A percentile compares a stretch with the other conserved stretches of the same genome.
Evolutionary conservation across 2,797 vertebrate species (phyloP).

Genomic region (Benthosema pterotum): DNA sequence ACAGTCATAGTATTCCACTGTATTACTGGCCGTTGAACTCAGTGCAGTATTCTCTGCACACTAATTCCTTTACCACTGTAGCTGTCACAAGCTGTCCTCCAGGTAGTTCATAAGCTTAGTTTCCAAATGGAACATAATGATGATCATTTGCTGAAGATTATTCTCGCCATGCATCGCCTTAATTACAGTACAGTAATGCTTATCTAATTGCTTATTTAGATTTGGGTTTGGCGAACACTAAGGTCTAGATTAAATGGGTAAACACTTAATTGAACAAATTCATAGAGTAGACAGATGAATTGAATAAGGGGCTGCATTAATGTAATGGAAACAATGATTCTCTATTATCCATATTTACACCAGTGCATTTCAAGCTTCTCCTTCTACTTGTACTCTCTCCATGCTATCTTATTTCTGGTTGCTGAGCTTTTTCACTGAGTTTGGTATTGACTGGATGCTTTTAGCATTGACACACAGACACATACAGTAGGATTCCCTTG

Average conservation of each 20-base stretch:
- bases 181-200: slow-evolving; percentile 60
- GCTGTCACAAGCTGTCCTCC: slow-evolving; percentile 57
- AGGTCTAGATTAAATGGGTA: slow-evolving; percentile 68
- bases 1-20: too few relatives aligned
- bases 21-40: slow-evolving; percentile 1
- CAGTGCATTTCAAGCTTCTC: neutral
- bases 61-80: slow-evolving; percentile 46
- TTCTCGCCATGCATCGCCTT: slow-evolving; percentile 65
- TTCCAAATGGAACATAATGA: slow-evolving; percentile 68
- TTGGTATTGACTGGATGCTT: slow-evolving; percentile 40
- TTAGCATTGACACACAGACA: slow-evolving; percentile 20
- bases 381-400: neutral
- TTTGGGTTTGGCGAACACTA: slow-evolving; percentile 62
- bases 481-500: neutral
- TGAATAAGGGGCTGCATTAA: slow-evolving; percentile 49
- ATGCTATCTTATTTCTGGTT: slow-evolving; percentile 27
- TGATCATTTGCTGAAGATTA: slow-evolving; percentile 73
- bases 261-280: slow-evolving; percentile 76
- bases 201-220: slow-evolving; percentile 74
- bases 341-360: slow-evolving; percentile 49
- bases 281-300: slow-evolving; percentile 58
- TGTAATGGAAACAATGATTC: slow-evolving; percentile 64
- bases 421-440: slow-evolving; percentile 7
- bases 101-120: slow-evolving; percentile 55
- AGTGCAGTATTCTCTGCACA: slow-evolving; percentile 22